A percentile compares a stretch with the other conserved stretches of the same genome.
These are phyloP conservation scores for Harpalus rubripes DNA, from an alignment of 2,888 invertebrate genomes.

Conservation along the genomic window DNA sequence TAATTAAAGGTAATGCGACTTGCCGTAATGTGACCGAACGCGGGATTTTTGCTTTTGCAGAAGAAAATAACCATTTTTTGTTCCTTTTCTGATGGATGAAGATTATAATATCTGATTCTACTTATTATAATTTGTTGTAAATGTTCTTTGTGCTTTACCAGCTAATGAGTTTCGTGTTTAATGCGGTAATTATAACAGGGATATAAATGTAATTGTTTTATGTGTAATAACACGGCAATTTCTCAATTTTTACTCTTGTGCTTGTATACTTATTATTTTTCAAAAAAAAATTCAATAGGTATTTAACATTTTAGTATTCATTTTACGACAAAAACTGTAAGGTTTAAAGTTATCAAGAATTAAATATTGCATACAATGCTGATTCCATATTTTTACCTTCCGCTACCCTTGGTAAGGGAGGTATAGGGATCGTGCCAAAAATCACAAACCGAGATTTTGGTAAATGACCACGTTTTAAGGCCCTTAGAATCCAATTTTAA, in stretches of 20 bases:
- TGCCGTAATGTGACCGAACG: constrained; percentile 14
- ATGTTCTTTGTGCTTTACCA: constrained; percentile 20
- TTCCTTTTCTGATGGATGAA: constrained; percentile 21
- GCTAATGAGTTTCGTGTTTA: constrained; percentile 25
- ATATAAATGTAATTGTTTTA: not conserved
- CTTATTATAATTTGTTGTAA: constrained; percentile 48
- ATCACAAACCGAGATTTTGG: no score
- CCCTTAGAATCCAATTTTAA: no score
- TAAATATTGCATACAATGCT: no score
- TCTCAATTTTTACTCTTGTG: not conserved
- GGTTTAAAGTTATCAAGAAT: no score
- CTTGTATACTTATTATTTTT: no score
- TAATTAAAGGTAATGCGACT: constrained; percentile 59
- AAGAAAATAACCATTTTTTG: not conserved
- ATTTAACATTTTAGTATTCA: no score
- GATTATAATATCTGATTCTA: constrained; percentile 30
- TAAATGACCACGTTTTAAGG: no score
- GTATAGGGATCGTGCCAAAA: no score
- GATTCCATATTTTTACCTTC: no score
- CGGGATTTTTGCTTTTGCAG: not conserved
- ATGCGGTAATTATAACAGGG: not conserved
- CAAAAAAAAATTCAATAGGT: no score
- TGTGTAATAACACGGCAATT: not conserved
- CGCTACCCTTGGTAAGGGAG: no score
- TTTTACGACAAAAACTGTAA: no score